Conservation (phyloP, 2,113 vertebrate species). For the Corydoras sp. region DNA sequence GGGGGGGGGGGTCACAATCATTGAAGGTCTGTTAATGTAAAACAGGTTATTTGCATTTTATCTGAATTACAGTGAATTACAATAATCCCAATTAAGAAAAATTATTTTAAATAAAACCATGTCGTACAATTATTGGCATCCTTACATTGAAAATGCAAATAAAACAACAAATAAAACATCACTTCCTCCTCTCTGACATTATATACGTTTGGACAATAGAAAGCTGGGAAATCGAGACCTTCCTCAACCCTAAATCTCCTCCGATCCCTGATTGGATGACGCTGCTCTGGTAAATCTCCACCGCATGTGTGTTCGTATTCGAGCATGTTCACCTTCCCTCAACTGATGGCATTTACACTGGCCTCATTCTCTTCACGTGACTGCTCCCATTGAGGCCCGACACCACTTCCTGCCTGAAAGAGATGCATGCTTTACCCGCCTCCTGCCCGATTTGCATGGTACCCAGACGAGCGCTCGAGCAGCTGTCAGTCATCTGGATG, state of each 20-base stretch:
- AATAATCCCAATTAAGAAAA: no score
- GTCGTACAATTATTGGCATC: no score
- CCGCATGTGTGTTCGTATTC: conserved; percentile 16
- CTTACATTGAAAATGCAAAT: no score
- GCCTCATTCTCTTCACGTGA: conserved; percentile 34
- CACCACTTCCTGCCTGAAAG: conserved; percentile 36
- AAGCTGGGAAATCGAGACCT: no score
- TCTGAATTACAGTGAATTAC: no score
- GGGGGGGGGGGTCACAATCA: no score
- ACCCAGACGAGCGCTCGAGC: conserved; percentile 34
- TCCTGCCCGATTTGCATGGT: conserved; percentile 35
- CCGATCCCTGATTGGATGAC: not conserved
- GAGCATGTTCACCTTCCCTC: conserved; percentile 30
- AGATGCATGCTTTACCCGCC: conserved; percentile 8
- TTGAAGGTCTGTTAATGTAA: no score
- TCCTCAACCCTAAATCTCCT: not conserved
- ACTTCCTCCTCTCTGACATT: no score
- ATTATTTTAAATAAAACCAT: no score
- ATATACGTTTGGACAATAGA: no score
- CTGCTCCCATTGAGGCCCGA: conserved; percentile 32
- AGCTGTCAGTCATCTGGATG: conserved; percentile 33
- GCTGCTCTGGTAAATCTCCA: conserved; percentile 2
- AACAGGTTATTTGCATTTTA: no score
- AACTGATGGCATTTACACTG: conserved; percentile 27
- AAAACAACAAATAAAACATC: no score